Evolutionary conservation across 2,888 invertebrate species (phyloP).

Genomic region (Crepidodera aurea): DNA sequence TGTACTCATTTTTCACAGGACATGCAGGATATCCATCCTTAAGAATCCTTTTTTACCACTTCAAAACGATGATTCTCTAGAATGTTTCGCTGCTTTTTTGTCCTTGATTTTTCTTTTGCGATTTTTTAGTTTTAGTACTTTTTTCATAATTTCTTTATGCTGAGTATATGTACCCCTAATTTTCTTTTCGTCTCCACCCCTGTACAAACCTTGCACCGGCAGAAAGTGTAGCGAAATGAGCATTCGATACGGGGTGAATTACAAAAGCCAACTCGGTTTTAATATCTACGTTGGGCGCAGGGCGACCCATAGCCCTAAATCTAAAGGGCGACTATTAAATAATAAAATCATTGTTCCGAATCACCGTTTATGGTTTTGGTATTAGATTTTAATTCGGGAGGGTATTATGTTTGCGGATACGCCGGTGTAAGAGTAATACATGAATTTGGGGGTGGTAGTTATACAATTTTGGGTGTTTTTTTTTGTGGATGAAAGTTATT

Average conservation of each 20-base stretch:
- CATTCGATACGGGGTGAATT: conserved; percentile 59
- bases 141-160: too few species aligned
- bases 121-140: too few species aligned
- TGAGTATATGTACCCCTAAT: too few species aligned
- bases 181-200: conserved; percentile 20
- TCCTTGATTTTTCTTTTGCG: too few species aligned
- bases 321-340: conserved; percentile 41
- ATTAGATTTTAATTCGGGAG: conserved; percentile 35
- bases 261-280: conserved; percentile 49
- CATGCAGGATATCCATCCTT: too few species aligned
- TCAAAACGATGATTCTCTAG: too few species aligned
- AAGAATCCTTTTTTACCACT: too few species aligned
- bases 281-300: conserved; percentile 15
- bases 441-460: background rate
- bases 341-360: conserved; percentile 37
- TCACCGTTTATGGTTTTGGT: conserved; percentile 33
- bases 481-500: too few species aligned
- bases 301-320: background rate
- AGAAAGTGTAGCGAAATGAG: conserved; percentile 58
- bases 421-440: conserved; percentile 12
- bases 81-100: too few species aligned
- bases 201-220: conserved; percentile 32
- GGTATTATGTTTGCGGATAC: conserved; percentile 24
- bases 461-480: too few species aligned
- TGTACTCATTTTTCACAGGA: too few species aligned